Evolutionary conservation across 1,140 invertebrate species (phyloP).

Genomic region (Sycophila sp.): DNA sequence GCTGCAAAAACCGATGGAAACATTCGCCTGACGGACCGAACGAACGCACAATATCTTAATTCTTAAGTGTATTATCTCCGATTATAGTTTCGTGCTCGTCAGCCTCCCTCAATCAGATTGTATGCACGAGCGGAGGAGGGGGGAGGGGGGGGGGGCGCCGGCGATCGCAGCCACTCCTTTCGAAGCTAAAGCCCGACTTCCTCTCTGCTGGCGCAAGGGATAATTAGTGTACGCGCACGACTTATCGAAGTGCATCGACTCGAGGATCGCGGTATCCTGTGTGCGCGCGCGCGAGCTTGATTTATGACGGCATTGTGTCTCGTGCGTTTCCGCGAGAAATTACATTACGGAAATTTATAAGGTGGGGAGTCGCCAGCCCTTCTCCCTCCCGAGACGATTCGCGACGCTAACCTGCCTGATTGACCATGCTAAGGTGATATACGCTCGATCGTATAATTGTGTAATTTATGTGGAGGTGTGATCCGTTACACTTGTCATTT

Average conservation of each 20-base stretch:
- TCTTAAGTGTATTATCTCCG: neutral
- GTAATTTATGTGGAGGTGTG: no score
- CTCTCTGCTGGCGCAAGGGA: conserved; percentile 50
- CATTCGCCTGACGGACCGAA: no score
- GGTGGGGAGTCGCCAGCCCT: neutral
- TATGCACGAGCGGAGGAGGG: no score
- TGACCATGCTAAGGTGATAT: no score
- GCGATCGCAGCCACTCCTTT: neutral
- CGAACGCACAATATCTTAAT: neutral
- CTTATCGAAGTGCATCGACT: conserved; percentile 56
- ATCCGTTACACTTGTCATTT: no score
- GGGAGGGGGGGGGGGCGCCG: no score
- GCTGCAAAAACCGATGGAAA: no score
- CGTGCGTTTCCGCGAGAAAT: conserved; percentile 26
- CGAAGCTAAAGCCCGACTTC: conserved; percentile 41
- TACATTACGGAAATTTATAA: conserved; percentile 1
- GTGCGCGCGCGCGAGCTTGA: conserved; percentile 46
- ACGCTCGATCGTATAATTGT: neutral
- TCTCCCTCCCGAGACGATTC: conserved; percentile 2
- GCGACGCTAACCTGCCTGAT: conserved; percentile 3
- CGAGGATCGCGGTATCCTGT: conserved; percentile 43
- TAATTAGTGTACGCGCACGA: conserved; percentile 52
- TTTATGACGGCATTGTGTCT: conserved; percentile 56
- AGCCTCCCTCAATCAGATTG: conserved; percentile 4
- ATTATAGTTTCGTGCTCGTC: neutral